A percentile compares a stretch with the other conserved stretches of the same genome.
Conservation (phyloP, 2,888 invertebrate species). For the Anorthoa munda region DNA sequence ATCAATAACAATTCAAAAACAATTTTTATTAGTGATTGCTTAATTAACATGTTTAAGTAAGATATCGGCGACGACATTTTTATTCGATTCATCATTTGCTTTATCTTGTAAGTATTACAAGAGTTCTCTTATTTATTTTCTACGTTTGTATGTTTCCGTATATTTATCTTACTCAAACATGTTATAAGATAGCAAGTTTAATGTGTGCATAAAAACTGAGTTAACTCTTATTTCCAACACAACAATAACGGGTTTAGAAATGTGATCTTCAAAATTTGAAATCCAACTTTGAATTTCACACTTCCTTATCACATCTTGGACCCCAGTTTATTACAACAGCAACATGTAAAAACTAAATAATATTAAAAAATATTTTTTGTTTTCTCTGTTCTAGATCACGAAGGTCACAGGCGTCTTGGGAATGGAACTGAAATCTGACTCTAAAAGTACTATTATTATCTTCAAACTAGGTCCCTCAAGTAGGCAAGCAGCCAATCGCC, state of each 20-base stretch:
- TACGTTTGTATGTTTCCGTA: background rate
- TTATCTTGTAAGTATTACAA: background rate
- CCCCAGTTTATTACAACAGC: constrained; percentile 86
- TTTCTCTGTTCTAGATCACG: constrained; percentile 79
- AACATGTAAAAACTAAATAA: constrained; percentile 85
- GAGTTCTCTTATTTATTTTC: background rate
- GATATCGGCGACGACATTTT: background rate
- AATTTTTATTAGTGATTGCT: constrained; percentile 47
- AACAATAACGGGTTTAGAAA: constrained; percentile 68
- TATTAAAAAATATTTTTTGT: constrained; percentile 83
- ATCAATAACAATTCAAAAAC: constrained; percentile 43
- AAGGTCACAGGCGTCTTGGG: constrained; percentile 57
- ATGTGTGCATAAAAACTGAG: constrained; percentile 63
- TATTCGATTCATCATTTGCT: background rate
- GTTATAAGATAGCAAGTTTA: constrained; percentile 43
- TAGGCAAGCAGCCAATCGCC: constrained; percentile 61
- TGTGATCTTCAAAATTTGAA: constrained; percentile 66
- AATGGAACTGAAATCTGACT: constrained; percentile 56
- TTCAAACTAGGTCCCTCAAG: constrained; percentile 66
- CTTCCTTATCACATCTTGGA: constrained; percentile 83
- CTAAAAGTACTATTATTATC: constrained; percentile 68
- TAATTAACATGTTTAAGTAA: constrained; percentile 46
- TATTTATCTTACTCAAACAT: constrained; percentile 38
- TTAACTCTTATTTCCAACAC: constrained; percentile 58
- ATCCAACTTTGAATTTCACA: constrained; percentile 74